Base-by-base conservation (phyloP, 2,888 invertebrate genomes). In the Hetaerina titia region DNA sequence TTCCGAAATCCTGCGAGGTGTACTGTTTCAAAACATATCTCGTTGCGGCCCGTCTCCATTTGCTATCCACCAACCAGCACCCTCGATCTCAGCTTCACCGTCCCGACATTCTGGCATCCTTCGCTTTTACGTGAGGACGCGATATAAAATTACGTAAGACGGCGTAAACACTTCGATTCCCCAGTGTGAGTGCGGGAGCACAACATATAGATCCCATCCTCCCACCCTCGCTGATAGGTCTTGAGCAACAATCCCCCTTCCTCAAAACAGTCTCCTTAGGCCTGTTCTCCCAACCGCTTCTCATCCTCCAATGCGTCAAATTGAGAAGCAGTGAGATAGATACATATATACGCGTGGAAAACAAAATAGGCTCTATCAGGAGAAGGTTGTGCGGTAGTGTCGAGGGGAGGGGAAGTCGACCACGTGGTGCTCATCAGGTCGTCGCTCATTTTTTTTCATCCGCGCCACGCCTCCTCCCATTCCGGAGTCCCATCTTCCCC, bases 351-450 rank as follows among this genome's bases (percentile, higher is more conserved):
- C 81, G 81, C 4, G 2, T 25, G 31, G 81, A 81, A 81, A 81
- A 81, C 81, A 31, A 81, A 31, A 81, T 81, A 81, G 81, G 8
- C 11, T 4, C 45, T 31, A 31, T 4, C 31, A 9, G 81, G 81
- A 19, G 81, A 31, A 31, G 81, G 11, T 15, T 25, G 13, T 81
- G 64, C 90, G 63, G 57, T 58, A 25, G 19, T 15, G 60, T n/a
- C 17, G n/a, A 58, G 4, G 19, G 15, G n/a, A 8, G 90, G 25
- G 90, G 60, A 58, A n/a, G n/a, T 98, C 96, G 98, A 98, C 96
- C 98, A 98, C 95, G 98, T 98, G 17, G 97, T n/a, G 8, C 19
- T 60, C 58, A 0, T 17, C 13, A 22, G 56, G 57, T 89, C 89
- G 45, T 56, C 17, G 11, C 60, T 60, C 60, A 60, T 60, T 60